These are phyloP conservation scores for Zaprionus lachaisei DNA, from an alignment of 1,140 invertebrate species.

Conservation along the genomic window DNA sequence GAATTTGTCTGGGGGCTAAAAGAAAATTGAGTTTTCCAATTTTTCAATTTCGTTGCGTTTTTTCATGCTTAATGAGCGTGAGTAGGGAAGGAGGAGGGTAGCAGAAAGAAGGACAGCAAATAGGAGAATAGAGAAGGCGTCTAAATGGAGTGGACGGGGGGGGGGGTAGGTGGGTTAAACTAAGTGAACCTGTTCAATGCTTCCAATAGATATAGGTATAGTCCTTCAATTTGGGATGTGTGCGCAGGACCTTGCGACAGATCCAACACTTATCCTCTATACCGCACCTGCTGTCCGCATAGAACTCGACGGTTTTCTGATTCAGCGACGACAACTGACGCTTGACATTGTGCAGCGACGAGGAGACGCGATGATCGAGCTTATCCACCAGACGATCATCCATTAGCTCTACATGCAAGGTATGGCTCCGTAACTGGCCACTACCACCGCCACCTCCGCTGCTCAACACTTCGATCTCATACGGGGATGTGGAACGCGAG, in stretches of 20 bases:
- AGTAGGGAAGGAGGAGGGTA: not conserved
- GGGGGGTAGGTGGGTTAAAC: too few relatives aligned
- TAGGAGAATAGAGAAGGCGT: too few relatives aligned
- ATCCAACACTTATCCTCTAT: constrained; percentile 83
- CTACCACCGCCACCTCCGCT: constrained; percentile 8
- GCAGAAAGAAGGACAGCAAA: not conserved
- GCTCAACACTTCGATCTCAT: not conserved
- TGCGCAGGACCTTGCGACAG: constrained; percentile 79
- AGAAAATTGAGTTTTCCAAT: constrained; percentile 20
- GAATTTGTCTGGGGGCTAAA: constrained; percentile 49
- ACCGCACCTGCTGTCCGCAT: constrained; percentile 84
- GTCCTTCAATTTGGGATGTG: constrained; percentile 80
- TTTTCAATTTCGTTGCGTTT: constrained; percentile 8
- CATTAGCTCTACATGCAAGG: constrained; percentile 76
- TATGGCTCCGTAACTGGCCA: constrained; percentile 65
- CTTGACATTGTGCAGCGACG: constrained; percentile 81
- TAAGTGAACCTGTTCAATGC: constrained; percentile 48
- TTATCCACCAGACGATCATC: constrained; percentile 81
- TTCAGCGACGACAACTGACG: constrained; percentile 78
- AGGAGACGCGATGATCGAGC: constrained; percentile 80
- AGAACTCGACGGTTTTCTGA: constrained; percentile 79
- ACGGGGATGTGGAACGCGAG: constrained; percentile 61
- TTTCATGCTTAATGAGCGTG: constrained; percentile 9
- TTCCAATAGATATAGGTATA: constrained; percentile 78
- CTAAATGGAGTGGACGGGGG: too few relatives aligned